Evolutionary conservation across 2,888 invertebrate genomes (phyloP).

Genomic region (Neoitamus cyanurus): DNA sequence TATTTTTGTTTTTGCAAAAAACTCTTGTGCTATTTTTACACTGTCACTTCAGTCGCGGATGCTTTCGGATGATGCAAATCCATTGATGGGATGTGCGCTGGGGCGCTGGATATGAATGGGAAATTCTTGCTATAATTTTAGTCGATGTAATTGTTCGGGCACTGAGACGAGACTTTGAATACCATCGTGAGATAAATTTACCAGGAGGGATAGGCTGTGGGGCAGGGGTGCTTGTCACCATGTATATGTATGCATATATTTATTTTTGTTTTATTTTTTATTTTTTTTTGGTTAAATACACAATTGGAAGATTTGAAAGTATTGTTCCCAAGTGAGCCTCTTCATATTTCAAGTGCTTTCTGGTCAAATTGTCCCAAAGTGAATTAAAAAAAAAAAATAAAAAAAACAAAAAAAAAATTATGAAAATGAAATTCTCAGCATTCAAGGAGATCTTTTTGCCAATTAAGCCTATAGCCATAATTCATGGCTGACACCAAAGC

Average conservation of each 20-base stretch:
- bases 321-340: too few relatives aligned
- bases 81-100: not conserved
- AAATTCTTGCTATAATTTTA: not conserved
- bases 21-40: not conserved
- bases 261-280: too few relatives aligned
- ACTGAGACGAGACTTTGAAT: not conserved
- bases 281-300: too few relatives aligned
- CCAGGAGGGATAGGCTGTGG: too few relatives aligned
- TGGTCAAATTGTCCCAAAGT: not conserved
- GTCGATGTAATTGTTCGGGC: not conserved
- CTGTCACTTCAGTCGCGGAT: not conserved
- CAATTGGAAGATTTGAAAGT: not conserved
- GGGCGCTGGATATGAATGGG: not conserved
- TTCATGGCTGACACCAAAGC: not conserved
- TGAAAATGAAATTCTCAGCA: not conserved
- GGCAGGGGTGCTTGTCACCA: too few relatives aligned
- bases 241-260: too few relatives aligned
- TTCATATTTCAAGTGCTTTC: not conserved
- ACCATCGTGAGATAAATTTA: not conserved
- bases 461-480: constrained; percentile 21
- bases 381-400: not conserved
- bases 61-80: not conserved
- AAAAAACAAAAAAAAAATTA: too few relatives aligned
- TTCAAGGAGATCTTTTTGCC: not conserved
- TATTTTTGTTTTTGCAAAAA: not conserved